Evolutionary conservation across 1,140 invertebrate species (phyloP).

Genomic region (Ganaspis sp.): DNA sequence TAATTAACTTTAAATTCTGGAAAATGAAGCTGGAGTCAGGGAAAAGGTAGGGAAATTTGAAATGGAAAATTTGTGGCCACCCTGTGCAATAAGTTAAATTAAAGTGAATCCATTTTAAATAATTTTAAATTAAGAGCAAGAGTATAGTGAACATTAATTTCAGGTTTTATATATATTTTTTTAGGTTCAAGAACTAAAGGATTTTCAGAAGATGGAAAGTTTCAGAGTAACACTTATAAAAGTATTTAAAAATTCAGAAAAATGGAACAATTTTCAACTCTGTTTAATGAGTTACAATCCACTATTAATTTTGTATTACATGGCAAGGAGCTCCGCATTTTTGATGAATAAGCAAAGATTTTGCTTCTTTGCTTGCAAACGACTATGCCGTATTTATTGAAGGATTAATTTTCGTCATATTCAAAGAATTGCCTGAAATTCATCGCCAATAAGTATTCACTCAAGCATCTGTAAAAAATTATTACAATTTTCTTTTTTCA

Average conservation of each 20-base stretch:
- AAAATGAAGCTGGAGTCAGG: too few relatives aligned
- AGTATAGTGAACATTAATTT: not conserved
- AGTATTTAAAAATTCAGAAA: constrained; percentile 79
- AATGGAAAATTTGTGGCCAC: too few relatives aligned
- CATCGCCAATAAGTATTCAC: constrained; percentile 50
- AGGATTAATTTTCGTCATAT: constrained; percentile 72
- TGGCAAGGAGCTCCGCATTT: constrained; percentile 80
- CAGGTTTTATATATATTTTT: constrained; percentile 41
- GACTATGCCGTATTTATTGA: constrained; percentile 70
- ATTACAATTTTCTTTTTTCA: too few relatives aligned
- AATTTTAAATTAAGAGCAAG: too few relatives aligned
- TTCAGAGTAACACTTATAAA: constrained; percentile 75
- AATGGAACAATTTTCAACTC: constrained; percentile 84
- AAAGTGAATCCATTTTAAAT: too few relatives aligned
- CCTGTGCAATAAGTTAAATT: too few relatives aligned
- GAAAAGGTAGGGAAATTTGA: too few relatives aligned
- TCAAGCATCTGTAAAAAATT: too few relatives aligned
- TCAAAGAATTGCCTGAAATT: constrained; percentile 37
- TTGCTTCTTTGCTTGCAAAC: constrained; percentile 47
- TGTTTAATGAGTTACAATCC: constrained; percentile 84
- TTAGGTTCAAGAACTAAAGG: constrained; percentile 65
- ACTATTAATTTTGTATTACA: constrained; percentile 81
- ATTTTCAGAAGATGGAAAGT: constrained; percentile 70
- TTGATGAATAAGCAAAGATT: constrained; percentile 65
- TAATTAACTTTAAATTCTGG: too few relatives aligned